Percentiles rank a stretch among this genome's conserved stretches.
These are phyloP conservation scores for Lampropteryx suffumata DNA, from an alignment of 2,888 invertebrate genomes.

Conservation along the genomic window DNA sequence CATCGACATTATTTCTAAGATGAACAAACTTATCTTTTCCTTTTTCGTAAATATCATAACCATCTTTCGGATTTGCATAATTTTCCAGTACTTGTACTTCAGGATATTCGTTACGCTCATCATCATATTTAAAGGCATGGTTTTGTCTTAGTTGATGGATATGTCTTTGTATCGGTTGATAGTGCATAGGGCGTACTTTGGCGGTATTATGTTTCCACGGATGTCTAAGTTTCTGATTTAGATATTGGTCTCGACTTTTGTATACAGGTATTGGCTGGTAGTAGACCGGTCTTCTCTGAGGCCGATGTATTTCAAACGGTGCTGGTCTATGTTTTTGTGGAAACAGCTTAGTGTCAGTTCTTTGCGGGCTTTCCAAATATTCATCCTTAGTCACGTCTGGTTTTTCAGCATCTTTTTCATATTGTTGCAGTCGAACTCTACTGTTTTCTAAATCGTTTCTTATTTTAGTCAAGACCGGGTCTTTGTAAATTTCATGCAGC, in stretches of 20 bases:
- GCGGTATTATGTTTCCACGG: constrained; percentile 70
- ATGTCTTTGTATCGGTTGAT: constrained; percentile 68
- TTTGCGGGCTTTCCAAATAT: constrained; percentile 64
- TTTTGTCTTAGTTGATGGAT: constrained; percentile 65
- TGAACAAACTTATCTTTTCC: constrained; percentile 68
- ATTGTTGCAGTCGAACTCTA: constrained; percentile 57
- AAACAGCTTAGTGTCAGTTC: constrained; percentile 61
- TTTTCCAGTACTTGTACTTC: constrained; percentile 52
- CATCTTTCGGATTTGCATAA: constrained; percentile 68
- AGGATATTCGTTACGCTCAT: constrained; percentile 77
- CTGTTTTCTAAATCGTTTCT: constrained; percentile 58
- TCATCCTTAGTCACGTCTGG: constrained; percentile 59
- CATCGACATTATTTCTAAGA: constrained; percentile 67
- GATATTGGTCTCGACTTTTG: constrained; percentile 50
- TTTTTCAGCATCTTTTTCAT: constrained; percentile 64
- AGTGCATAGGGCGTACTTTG: constrained; percentile 71
- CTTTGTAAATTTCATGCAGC: constrained; percentile 62
- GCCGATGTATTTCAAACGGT: constrained; percentile 65
- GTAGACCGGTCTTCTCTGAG: constrained; percentile 66
- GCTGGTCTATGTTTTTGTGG: constrained; percentile 64
- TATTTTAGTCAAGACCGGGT: constrained; percentile 64
- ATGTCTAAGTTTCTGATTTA: constrained; percentile 69
- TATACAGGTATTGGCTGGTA: constrained; percentile 51
- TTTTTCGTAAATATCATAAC: constrained; percentile 80
- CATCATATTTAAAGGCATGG: constrained; percentile 71